Conservation (phyloP, 1,140 invertebrate genomes). For the Drosophila nasuta region DNA sequence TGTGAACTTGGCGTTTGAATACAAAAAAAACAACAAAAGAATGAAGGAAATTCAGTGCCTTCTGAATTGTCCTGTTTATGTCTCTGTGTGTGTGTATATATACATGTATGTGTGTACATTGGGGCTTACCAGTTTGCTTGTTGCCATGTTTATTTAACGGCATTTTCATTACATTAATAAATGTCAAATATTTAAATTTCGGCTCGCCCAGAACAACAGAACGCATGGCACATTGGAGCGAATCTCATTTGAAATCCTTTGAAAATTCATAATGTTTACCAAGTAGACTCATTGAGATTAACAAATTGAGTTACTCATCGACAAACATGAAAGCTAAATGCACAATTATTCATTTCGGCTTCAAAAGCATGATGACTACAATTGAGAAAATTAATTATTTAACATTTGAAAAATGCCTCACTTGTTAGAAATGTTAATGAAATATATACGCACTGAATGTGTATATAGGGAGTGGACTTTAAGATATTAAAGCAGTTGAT, state of each 20-base stretch:
- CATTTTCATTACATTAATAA: slow-evolving; percentile 81
- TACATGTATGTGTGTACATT: slow-evolving; percentile 26
- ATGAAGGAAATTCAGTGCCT: neutral
- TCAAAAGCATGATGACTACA: neutral
- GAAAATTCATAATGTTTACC: slow-evolving; percentile 3
- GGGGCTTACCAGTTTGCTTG: slow-evolving; percentile 67
- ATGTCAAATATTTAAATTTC: slow-evolving; percentile 81
- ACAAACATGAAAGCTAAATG: neutral
- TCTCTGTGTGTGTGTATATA: slow-evolving; percentile 1
- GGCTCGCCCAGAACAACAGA: slow-evolving; percentile 56
- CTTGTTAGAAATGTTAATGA: neutral
- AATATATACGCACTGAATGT: neutral
- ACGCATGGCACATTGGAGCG: slow-evolving; percentile 40
- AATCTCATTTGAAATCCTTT: neutral
- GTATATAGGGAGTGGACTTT: neutral
- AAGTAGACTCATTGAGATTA: slow-evolving; percentile 4
- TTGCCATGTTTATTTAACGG: slow-evolving; percentile 75
- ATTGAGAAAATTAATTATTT: neutral
- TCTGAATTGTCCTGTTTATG: slow-evolving; percentile 41
- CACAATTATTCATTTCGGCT: neutral
- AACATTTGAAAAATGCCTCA: neutral
- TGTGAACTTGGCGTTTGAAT: slow-evolving; percentile 23
- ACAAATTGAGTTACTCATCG: slow-evolving; percentile 6
- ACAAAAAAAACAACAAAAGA: slow-evolving; percentile 1
- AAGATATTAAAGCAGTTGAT: slow-evolving; percentile 20